Evolutionary conservation across 2,797 vertebrate species (phyloP).

Genomic region (Eulemur coronatus): DNA sequence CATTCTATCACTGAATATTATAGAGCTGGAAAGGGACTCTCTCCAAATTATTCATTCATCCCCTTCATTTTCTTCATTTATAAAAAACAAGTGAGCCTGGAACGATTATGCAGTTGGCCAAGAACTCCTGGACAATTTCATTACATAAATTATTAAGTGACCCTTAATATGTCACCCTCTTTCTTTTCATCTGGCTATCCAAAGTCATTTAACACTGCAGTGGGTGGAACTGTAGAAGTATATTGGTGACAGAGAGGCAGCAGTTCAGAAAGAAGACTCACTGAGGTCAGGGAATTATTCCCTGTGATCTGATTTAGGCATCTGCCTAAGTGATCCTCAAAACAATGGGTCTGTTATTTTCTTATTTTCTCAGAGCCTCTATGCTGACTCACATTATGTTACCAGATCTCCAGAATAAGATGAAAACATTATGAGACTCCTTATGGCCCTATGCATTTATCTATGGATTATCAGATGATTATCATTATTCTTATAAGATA

Average conservation of each 20-base stretch:
- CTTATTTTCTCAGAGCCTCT: background rate
- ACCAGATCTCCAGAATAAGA: conserved; percentile 32
- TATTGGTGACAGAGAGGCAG: background rate
- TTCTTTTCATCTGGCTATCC: background rate
- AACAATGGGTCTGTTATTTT: background rate
- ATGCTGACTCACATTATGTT: background rate
- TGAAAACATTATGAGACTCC: background rate
- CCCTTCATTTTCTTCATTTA: background rate
- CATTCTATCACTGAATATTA: background rate
- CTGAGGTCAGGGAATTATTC: background rate
- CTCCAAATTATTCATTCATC: background rate
- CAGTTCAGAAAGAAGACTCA: conserved; percentile 1
- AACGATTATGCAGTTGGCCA: background rate
- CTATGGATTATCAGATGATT: background rate
- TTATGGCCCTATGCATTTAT: background rate
- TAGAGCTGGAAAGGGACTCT: background rate
- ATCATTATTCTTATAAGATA: background rate
- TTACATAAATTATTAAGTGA: background rate
- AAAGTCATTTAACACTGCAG: background rate
- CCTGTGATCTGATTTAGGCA: background rate
- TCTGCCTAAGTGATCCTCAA: background rate
- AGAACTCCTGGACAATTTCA: background rate
- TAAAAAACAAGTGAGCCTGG: background rate
- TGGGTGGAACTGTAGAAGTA: background rate
- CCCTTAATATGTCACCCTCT: background rate